Percentiles rank a stretch among this genome's conserved stretches.
Evolutionary conservation across 2,888 invertebrate genomes (phyloP).

Genomic region (Dorcus hopei): DNA sequence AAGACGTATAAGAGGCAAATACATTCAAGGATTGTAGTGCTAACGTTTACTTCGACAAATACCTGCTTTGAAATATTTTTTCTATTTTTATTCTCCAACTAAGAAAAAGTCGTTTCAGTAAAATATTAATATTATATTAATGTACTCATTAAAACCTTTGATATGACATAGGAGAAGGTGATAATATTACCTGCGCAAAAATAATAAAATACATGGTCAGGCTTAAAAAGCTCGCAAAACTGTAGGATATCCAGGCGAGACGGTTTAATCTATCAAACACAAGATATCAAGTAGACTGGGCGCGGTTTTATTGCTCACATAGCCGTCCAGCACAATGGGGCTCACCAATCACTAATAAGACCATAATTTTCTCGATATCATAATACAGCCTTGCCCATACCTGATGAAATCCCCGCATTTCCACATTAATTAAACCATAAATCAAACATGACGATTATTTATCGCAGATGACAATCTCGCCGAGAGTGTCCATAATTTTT

Average conservation of each 20-base stretch:
- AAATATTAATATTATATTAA: too few species aligned
- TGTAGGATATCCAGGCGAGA: conserved; percentile 11
- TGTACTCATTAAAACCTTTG: too few species aligned
- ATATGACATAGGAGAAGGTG: too few species aligned
- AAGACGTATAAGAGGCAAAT: too few species aligned
- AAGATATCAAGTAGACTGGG: conserved; percentile 41
- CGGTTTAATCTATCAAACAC: conserved; percentile 43
- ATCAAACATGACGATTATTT: neutral
- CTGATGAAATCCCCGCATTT: conserved; percentile 6
- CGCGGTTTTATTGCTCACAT: conserved; percentile 45
- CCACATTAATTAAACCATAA: conserved; percentile 13
- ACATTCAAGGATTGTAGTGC: too few species aligned
- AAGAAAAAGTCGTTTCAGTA: too few species aligned
- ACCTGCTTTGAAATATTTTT: too few species aligned
- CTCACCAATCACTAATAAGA: conserved; percentile 46
- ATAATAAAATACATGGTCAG: too few species aligned
- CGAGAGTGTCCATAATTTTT: neutral
- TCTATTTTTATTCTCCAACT: too few species aligned
- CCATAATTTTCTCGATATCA: conserved; percentile 45
- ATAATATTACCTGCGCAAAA: too few species aligned
- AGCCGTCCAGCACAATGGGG: conserved; percentile 35
- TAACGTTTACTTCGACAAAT: too few species aligned
- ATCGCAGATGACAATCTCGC: neutral
- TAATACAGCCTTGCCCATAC: conserved; percentile 31
- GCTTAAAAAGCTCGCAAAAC: too few species aligned